Conservation (phyloP, 2,888 invertebrate genomes). For the Oegoconia quadripuncta region DNA sequence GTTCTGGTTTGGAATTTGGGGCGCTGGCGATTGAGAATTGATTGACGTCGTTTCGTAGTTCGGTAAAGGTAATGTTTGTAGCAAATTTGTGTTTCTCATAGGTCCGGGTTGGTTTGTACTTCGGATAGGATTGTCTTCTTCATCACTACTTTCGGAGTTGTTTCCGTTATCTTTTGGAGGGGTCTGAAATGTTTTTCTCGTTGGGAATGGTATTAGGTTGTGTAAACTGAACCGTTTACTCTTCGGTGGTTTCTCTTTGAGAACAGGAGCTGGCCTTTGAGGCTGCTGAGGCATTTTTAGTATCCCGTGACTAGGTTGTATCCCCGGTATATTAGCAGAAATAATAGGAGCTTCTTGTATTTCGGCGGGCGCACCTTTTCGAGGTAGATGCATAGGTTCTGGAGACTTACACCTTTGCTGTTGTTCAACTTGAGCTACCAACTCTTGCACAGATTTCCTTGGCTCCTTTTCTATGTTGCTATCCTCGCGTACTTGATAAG, state of each 20-base stretch:
- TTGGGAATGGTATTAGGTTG: conserved; percentile 73
- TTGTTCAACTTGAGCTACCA: conserved; percentile 81
- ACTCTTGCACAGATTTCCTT: conserved; percentile 80
- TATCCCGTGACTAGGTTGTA: conserved; percentile 45
- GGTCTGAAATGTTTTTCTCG: conserved; percentile 69
- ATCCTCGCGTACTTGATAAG: conserved; percentile 34
- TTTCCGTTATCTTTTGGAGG: conserved; percentile 70
- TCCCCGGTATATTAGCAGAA: conserved; percentile 37
- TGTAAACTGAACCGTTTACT: conserved; percentile 72
- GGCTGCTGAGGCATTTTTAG: conserved; percentile 71
- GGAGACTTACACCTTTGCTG: conserved; percentile 63
- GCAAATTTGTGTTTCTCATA: conserved; percentile 75
- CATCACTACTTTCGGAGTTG: conserved; percentile 80
- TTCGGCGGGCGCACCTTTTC: conserved; percentile 56
- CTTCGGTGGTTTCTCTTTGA: conserved; percentile 71
- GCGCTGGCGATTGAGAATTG: conserved; percentile 63
- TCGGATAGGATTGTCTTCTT: conserved; percentile 72
- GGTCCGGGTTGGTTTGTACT: conserved; percentile 71
- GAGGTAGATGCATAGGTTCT: conserved; percentile 51
- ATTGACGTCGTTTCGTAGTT: conserved; percentile 78
- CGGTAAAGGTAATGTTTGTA: conserved; percentile 73
- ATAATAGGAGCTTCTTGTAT: conserved; percentile 31
- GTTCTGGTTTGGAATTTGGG: conserved; percentile 36
- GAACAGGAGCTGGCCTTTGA: conserved; percentile 62
- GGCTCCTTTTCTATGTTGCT: conserved; percentile 49